Percentiles rank a stretch among this genome's conserved stretches.
These are phyloP conservation scores for Myripristis murdjan DNA, from an alignment of 2,797 vertebrate species.

Conservation along the genomic window DNA sequence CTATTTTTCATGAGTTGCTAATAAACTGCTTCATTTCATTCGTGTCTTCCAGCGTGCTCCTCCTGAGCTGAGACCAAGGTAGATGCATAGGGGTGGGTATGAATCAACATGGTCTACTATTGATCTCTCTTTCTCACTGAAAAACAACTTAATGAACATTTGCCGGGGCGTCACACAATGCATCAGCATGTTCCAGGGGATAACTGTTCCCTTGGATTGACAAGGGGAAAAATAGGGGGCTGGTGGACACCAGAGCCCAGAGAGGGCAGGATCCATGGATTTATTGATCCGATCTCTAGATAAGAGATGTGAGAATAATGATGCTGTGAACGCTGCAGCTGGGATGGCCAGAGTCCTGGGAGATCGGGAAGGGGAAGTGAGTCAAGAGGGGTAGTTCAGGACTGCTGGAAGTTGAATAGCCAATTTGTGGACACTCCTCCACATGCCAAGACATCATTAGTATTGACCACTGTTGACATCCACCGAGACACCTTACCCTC, in stretches of 20 bases:
- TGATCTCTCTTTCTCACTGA: conserved; percentile 78
- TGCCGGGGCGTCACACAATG: conserved; percentile 77
- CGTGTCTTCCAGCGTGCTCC: conserved; percentile 57
- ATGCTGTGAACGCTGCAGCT: conserved; percentile 70
- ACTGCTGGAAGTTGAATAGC: conserved; percentile 51
- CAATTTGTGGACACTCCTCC: conserved; percentile 62
- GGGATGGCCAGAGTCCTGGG: conserved; percentile 49
- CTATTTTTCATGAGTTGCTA: conserved; percentile 71
- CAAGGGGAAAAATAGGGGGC: conserved; percentile 73
- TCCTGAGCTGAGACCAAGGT: conserved; percentile 55
- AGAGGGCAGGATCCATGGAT: conserved; percentile 76
- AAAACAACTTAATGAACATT: conserved; percentile 88
- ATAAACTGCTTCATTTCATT: conserved; percentile 67
- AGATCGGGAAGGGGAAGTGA: conserved; percentile 34
- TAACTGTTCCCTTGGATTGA: conserved; percentile 83
- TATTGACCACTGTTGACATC: conserved; percentile 58
- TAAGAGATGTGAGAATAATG: conserved; percentile 82
- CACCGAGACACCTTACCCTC: conserved; percentile 15
- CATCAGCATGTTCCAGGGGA: conserved; percentile 78
- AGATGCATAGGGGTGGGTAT: conserved; percentile 52
- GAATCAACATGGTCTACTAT: conserved; percentile 73
- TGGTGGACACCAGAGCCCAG: conserved; percentile 72
- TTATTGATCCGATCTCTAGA: conserved; percentile 83
- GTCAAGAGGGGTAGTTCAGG: conserved; percentile 21
- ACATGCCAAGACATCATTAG: conserved; percentile 57